Evolutionary conservation across 2,888 invertebrate genomes (phyloP), one percentile per base, ranked within the genome.

Genomic region (Rapana venosa): DNA sequence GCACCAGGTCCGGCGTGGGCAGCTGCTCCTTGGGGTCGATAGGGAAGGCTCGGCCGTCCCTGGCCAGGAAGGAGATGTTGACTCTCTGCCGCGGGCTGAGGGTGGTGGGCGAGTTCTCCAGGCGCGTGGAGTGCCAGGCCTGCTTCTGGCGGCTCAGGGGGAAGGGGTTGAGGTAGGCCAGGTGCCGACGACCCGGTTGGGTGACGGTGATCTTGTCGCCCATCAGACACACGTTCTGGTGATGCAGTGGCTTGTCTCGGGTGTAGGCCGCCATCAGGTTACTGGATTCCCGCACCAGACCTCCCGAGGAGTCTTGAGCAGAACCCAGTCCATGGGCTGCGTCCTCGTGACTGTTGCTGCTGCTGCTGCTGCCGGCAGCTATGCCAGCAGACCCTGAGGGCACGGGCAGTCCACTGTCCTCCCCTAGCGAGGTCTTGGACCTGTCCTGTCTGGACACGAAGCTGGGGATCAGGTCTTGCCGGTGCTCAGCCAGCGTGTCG

Each of bases 391-490:
- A 17, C 20, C 26, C 79, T 36, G 35, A 36, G 0, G 70, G 13
- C 4, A 8, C 61, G 1, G 20, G 32, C 0, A 47, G 22, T 22
- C 36, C 66, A 0, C 56, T 17, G 13, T 36, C 56, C n/a, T 86
- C 79, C 35, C 58, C 61, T 58, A 70, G 47, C 56, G 94, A 93
- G 56, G 94, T 92, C 90, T 93, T 94, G 17, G 93, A 93, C 22
- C 94, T 90, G 66, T 94, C 94, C 22, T 92, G 92, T 20, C 94
- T 88, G 4, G 94, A 93, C n/a, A 93, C 93, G 90, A 94, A 94
- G 30, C 94, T 94, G 15, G 94, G 94, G 58, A 94, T 93, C 4
- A 94, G 89, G 90, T 92, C 93, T 13, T 93, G 93, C 35, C 86
- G 61, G 85, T 88, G 86, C n/a, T 87, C 74, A 1, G 87, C 58